Conservation (phyloP, 2,797 vertebrate species). For the Cuniculus paca region DNA sequence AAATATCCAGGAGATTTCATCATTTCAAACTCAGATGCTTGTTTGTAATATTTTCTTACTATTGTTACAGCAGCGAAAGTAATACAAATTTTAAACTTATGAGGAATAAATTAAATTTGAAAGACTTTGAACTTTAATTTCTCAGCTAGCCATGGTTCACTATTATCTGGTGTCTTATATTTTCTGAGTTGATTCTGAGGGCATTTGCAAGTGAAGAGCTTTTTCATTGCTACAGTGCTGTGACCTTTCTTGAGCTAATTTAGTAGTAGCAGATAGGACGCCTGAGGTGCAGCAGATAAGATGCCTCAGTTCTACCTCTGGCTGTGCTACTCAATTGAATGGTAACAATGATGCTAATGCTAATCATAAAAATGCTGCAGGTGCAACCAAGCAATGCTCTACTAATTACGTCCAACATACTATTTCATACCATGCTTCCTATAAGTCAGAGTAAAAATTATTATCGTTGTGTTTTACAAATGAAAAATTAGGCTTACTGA, state of each 20-base stretch:
- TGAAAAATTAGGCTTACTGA: not conserved
- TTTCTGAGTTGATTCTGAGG: not conserved
- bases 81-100: not conserved
- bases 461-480: not conserved
- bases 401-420: not conserved
- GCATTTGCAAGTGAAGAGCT: constrained; percentile 1
- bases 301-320: not conserved
- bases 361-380: not conserved
- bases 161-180: constrained; percentile 12
- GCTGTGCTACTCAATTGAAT: not conserved
- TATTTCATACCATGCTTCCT: not conserved
- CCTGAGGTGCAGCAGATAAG: not conserved
- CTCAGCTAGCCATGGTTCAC: not conserved
- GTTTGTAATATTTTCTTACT: not conserved
- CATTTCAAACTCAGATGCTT: constrained; percentile 2
- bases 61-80: not conserved
- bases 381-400: not conserved
- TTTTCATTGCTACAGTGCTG: not conserved
- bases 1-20: constrained; percentile 3
- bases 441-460: not conserved
- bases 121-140: not conserved
- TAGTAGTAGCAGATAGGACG: not conserved
- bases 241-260: not conserved
- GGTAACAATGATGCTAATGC: too few species aligned
- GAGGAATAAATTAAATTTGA: constrained; percentile 2